A percentile compares a stretch with the other conserved stretches of the same genome.
phyloP scores from a whole-genome alignment of 2,113 vertebrate genomes.

The Rattus norvegicus region GRCr8 NC_086021.1:114109501-114110000 shows the following conservation, averaged over 20 bases:
- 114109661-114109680: neutral
- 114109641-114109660: neutral
- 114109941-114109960: neutral
- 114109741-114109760: neutral
- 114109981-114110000: slow-evolving; percentile 2
- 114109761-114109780: neutral
- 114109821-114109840: neutral
- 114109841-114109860: neutral
- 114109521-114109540: neutral
- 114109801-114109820: neutral
- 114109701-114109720: neutral
- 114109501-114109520: neutral
- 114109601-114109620: neutral
- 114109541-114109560: slow-evolving; percentile 20
- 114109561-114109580: neutral
- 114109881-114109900: neutral
- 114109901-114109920: neutral
- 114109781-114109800: neutral
- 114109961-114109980: neutral
- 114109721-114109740: neutral
- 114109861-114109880: neutral
- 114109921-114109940: neutral
- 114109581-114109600: neutral
- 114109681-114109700: neutral
- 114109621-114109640: neutral